Evolutionary conservation across 2,797 vertebrate genomes (phyloP), one percentile per base, ranked within the genome.

Genomic region (Sebastes elongatus): DNA sequence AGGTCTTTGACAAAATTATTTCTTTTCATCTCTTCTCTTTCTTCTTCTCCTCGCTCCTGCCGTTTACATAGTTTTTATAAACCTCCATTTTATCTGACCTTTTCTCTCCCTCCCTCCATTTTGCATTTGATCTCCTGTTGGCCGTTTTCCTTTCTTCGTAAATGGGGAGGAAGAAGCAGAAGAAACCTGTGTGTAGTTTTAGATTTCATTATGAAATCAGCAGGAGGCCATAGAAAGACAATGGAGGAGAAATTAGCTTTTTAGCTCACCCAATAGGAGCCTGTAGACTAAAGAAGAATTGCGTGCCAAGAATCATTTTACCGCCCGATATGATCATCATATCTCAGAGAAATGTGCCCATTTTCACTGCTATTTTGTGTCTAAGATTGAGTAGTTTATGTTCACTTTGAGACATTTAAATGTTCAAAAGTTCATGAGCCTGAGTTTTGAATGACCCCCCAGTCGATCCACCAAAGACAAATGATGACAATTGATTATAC

Each of bases 1-100:
- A 55, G 42, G 78, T 79, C 81, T 86, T 85, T 91, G 90, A 89
- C 85, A 83, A 89, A 86, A 89, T 89, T 23, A 88, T 90, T 81
- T 88, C 33, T 81, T 88, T 86, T 86, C 84, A 82, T 82, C 83
- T 78, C 38, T 56, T 59, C 28, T 52, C n/a, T 68, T 20, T 71
- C 30, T 75, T 74, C 67, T 42, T 32, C 64, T 78, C 28, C 28
- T 71, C 74, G 32, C 60, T 81, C 18, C 65, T 23, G 14, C 32
- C 1, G 14, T 86, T 86, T 57, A 64, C 74, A 76, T 33, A 66
- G 71, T 85, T 76, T 84, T 76, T 67, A 77, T 77, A 68, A 68
- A 56, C 53, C 33, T 76, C 70, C 13, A 5, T 71, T 71, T 72
- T 9, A 65, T 74, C 71, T 64, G 46, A 83, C 76, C 76, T 49